These are phyloP conservation scores for Podarcis raffonei DNA, from an alignment of 2,113 vertebrate species.

Conservation along the genomic window DNA sequence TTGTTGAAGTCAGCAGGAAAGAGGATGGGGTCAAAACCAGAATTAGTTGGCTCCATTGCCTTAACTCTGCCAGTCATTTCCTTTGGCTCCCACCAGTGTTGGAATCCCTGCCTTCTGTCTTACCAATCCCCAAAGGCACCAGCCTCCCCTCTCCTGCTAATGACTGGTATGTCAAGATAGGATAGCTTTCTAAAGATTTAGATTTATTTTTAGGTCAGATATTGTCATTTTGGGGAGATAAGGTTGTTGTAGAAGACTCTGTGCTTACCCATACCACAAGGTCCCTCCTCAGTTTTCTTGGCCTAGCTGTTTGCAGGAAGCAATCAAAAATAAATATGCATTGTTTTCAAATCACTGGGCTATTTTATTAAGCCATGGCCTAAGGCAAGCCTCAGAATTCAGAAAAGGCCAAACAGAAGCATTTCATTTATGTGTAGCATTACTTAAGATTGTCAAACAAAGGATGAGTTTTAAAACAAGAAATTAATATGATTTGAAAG, in stretches of 20 bases:
- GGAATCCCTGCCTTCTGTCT: too few relatives aligned
- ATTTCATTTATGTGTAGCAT: constrained; percentile 43
- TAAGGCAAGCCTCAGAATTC: neutral
- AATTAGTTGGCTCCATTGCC: too few relatives aligned
- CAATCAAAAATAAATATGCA: neutral
- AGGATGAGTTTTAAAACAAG: constrained; percentile 21
- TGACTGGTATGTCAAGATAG: too few relatives aligned
- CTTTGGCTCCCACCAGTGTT: too few relatives aligned
- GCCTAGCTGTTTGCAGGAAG: neutral
- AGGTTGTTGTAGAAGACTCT: neutral
- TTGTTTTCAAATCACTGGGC: neutral
- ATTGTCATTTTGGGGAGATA: neutral
- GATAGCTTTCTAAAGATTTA: neutral
- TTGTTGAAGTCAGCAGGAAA: too few relatives aligned
- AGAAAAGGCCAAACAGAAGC: neutral
- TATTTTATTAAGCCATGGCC: neutral
- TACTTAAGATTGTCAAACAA: constrained; percentile 31
- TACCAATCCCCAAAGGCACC: too few relatives aligned
- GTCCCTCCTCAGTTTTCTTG: neutral
- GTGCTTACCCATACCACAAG: neutral
- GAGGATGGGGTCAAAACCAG: too few relatives aligned
- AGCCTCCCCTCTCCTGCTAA: too few relatives aligned
- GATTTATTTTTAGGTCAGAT: neutral
- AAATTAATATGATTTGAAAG: constrained; percentile 27
- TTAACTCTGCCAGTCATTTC: too few relatives aligned